Conservation (phyloP, 2,113 vertebrate genomes). For the Ellobius talpinus region DNA sequence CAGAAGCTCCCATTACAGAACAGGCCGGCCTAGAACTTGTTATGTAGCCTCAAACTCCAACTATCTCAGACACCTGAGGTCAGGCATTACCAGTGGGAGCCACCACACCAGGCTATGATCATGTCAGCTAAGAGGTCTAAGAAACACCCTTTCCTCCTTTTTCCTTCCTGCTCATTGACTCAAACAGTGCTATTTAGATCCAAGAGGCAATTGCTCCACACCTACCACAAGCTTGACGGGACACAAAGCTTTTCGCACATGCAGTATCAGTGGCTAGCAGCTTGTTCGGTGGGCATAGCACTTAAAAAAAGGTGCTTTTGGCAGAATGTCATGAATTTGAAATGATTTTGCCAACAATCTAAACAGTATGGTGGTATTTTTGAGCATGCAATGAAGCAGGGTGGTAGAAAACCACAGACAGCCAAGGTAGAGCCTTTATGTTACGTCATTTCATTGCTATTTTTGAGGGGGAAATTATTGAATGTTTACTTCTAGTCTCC, state of each 20-base stretch:
- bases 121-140: background rate
- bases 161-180: background rate
- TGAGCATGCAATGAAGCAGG: background rate
- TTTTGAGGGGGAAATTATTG: conserved; percentile 24
- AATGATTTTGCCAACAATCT: conserved; percentile 54
- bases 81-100: background rate
- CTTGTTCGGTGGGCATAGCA: background rate
- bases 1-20: background rate
- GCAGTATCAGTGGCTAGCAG: background rate
- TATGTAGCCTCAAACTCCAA: background rate
- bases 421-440: background rate
- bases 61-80: background rate
- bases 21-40: background rate
- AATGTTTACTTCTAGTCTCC: conserved; percentile 35
- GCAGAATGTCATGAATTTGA: conserved; percentile 43
- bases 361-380: conserved; percentile 17
- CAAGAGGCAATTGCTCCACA: background rate
- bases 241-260: background rate
- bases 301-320: conserved; percentile 56
- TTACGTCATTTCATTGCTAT: background rate
- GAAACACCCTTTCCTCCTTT: background rate
- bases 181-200: conserved; percentile 36
- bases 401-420: background rate
- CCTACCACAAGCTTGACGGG: background rate
- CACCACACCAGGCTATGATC: background rate